Percentiles rank a stretch among this genome's conserved stretches.
These are phyloP conservation scores for Dusona sp. DNA, from an alignment of 2,888 invertebrate species.

Conservation along the genomic window DNA sequence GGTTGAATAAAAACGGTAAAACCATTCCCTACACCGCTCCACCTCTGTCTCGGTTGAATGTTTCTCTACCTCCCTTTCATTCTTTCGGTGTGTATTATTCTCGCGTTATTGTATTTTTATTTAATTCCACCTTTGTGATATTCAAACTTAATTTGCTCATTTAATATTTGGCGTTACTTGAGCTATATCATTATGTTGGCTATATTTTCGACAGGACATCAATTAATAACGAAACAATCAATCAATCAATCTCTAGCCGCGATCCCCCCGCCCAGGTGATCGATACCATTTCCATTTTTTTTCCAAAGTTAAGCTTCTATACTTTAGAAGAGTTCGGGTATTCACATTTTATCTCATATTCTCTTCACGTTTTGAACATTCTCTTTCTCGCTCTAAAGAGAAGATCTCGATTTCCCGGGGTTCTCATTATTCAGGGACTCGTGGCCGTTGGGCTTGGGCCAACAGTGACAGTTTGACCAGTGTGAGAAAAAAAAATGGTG, in stretches of 20 bases:
- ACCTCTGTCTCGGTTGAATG: too few relatives aligned
- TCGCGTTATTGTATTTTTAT: background rate
- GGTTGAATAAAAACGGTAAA: background rate
- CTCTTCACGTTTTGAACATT: slow-evolving; percentile 13
- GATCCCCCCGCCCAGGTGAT: background rate
- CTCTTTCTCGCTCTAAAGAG: slow-evolving; percentile 51
- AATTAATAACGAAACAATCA: background rate
- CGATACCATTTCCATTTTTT: slow-evolving; percentile 54
- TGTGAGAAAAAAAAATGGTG: slow-evolving; percentile 4
- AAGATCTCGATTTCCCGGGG: slow-evolving; percentile 27
- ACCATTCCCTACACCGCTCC: background rate
- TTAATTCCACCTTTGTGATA: background rate
- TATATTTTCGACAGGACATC: background rate
- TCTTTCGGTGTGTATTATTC: background rate
- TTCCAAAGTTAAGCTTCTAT: slow-evolving; percentile 55
- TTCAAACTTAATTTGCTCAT: background rate
- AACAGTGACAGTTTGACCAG: slow-evolving; percentile 32
- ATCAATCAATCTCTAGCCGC: background rate
- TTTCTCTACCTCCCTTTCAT: background rate
- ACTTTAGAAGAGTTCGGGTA: slow-evolving; percentile 12
- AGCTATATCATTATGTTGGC: background rate
- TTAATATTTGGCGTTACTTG: background rate
- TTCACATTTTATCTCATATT: slow-evolving; percentile 12
- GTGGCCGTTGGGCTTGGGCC: background rate
- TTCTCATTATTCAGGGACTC: slow-evolving; percentile 31